Base-by-base conservation (phyloP, 2,797 vertebrate genomes). In the Crocodylus rhombifer region DNA sequence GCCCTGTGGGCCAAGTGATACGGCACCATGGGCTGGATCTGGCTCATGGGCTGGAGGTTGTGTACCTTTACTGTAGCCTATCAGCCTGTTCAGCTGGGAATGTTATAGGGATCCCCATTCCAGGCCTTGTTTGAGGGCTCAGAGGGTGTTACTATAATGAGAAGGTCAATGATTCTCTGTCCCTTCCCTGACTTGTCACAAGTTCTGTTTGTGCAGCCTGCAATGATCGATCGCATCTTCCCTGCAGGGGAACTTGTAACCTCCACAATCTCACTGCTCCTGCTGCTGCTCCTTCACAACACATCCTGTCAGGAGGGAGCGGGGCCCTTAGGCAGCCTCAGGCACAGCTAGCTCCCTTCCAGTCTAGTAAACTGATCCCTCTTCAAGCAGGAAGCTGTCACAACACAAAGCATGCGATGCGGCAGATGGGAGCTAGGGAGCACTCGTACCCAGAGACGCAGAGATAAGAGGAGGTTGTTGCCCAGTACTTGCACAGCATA, bases 301-400 rank as follows among this genome's bases (percentile, higher is more conserved):
- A 77, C 86, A 87, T 93, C 84, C 77, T 17, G 5, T 78, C 1
- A 17, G 80, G 88, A 92, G 42, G 86, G 93, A 86, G 90, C 82
- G 1, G 87, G 87, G 58, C 92, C 65, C 51, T 3, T 86, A 65
- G 90, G 89, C 94, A 76, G 92, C 93, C 42, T 57, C 91, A 55
- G 89, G 94, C 92, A 77, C 89, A 85, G 92, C 90, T 73, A 10
- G 88, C 83, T 94, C 90, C 92, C 91, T 97, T 96, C 96, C 93
- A 92, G 91, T 82, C 95, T 95, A 91, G 93, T 91, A 93, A 92
- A 93, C 86, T 82, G 84, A 93, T 92, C 95, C 95, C 91, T 93
- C 96, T 95, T 94, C 91, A 89, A 96, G 96, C 86, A 96, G 91
- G 87, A 75, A 96, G 89, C 92, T 94, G 95, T 91, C 94, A 92